Base-by-base conservation (phyloP, 2,797 vertebrate genomes). In the Arctocebus calabarensis region DNA sequence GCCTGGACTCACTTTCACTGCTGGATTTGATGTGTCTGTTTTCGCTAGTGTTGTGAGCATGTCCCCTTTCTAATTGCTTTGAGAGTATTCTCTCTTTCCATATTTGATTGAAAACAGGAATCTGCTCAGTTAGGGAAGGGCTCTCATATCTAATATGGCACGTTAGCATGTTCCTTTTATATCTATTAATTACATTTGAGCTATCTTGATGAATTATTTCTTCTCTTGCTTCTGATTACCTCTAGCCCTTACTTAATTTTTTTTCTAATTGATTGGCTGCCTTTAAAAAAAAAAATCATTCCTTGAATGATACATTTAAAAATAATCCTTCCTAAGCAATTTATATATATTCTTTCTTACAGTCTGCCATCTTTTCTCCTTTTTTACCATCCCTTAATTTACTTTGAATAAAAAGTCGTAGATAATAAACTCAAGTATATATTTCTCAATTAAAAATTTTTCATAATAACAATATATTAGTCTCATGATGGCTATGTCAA, bases 221-320 rank as follows among this genome's bases (percentile, higher is more conserved):
- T 93, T 57, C 4, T 81, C 43, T 91, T 64, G 34, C 14, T 85
- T 81, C 55, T 85, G 1, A 79, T 94, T 75, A 64, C 73, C 55
- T 92, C 19, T 7, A 87, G 29, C 3, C 12, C 8, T 74, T 70
- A 52, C 25, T 87, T 88, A 88, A 40, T 16, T 84, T 71, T 94
- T 81, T 43, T 10, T 48, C 9, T 93, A 71, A 82, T 77, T 86
- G 77, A 52, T 64, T 95, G 55, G 2, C 43, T 71, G 5, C 52
- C 43, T 94, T 90, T 73, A 37, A 88, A 94, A 10, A 94, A 10
- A 48, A 92, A 95, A 88, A 37, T 37, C 9, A 37, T 75, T 77
- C 17, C 57, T 94, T 84, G 52, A 90, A 87, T 62, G 32, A 40
- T 73, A 64, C 40, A 6, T 68, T 61, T 93, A 71, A 93, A 84